Conservation (phyloP, 2,113 vertebrate genomes). For the Gorsachius goisagi region DNA sequence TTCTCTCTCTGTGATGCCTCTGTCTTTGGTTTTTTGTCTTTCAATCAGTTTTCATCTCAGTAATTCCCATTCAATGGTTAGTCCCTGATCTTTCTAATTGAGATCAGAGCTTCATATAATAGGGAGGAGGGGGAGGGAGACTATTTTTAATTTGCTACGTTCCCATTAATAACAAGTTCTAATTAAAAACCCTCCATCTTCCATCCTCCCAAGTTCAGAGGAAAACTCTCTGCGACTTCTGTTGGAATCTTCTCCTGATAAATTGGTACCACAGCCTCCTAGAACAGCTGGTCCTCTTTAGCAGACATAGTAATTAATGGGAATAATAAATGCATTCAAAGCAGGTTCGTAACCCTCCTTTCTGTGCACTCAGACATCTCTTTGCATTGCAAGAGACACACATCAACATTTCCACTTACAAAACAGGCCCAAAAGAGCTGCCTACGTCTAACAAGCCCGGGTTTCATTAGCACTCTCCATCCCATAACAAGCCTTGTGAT, state of each 20-base stretch:
- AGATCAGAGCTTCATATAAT: constrained; percentile 79
- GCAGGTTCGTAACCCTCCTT: constrained; percentile 55
- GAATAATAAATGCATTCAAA: constrained; percentile 70
- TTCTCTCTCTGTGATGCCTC: neutral
- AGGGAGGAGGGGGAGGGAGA: constrained; percentile 48
- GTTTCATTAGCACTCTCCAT: neutral
- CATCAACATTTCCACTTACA: constrained; percentile 45
- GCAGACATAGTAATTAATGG: constrained; percentile 76
- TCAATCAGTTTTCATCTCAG: constrained; percentile 72
- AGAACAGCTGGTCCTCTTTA: constrained; percentile 71
- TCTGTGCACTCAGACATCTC: constrained; percentile 35
- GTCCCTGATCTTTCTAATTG: constrained; percentile 81
- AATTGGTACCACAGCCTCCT: constrained; percentile 65
- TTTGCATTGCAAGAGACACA: constrained; percentile 44
- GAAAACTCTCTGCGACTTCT: constrained; percentile 63
- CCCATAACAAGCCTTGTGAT: neutral
- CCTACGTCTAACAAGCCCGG: neutral
- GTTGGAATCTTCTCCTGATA: constrained; percentile 67
- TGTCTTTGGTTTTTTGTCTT: constrained; percentile 41
- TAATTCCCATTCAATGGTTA: constrained; percentile 70
- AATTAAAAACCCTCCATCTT: constrained; percentile 78
- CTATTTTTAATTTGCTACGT: constrained; percentile 80
- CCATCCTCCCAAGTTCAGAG: constrained; percentile 70
- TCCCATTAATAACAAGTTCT: constrained; percentile 81
- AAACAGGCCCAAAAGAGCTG: constrained; percentile 37